Conservation (phyloP, 2,797 vertebrate species). For the Propithecus perrieri region DNA sequence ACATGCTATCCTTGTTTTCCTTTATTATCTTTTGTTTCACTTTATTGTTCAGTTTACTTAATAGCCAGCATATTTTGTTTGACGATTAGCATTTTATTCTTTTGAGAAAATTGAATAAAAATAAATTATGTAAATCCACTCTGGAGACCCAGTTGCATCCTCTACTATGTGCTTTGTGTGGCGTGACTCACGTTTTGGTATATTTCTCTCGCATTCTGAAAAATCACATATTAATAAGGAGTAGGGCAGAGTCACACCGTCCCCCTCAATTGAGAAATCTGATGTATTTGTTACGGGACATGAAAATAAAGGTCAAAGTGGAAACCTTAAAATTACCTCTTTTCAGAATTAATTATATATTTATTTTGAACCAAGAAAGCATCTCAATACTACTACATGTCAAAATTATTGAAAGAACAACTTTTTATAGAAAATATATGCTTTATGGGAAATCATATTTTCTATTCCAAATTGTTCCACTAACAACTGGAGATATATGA, state of each 20-base stretch:
- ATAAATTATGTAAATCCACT: neutral
- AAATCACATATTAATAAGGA: neutral
- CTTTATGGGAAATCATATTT: neutral
- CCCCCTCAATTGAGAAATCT: neutral
- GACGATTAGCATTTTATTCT: slow-evolving; percentile 18
- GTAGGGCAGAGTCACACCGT: neutral
- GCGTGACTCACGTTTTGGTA: neutral
- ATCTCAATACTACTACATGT: neutral
- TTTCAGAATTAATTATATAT: neutral
- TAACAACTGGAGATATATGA: neutral
- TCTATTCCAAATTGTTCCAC: neutral
- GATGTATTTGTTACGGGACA: neutral
- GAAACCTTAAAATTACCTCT: neutral
- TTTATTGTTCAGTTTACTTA: neutral
- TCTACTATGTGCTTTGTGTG: neutral
- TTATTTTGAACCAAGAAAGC: neutral
- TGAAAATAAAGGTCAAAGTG: neutral
- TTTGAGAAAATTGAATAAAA: slow-evolving; percentile 16
- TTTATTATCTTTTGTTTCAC: neutral
- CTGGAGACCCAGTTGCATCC: neutral
- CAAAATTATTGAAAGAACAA: neutral
- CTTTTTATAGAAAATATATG: neutral
- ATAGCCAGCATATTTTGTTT: neutral
- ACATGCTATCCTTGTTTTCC: neutral
- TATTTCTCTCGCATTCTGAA: neutral